Conservation (phyloP, 2,888 invertebrate genomes). For the Agriopis leucophaearia region DNA sequence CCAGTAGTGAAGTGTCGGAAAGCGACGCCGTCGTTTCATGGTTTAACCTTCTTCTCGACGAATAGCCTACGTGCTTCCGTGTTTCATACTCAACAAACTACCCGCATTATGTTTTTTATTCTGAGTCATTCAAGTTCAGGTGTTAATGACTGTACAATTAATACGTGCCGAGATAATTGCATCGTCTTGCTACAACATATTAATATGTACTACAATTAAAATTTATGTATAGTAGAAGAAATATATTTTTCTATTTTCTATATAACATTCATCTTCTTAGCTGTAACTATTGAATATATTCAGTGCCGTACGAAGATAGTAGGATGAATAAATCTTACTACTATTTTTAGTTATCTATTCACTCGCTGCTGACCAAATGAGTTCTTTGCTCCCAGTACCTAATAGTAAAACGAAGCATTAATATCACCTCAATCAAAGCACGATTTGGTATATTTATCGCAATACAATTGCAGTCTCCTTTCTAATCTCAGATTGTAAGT, state of each 20-base stretch:
- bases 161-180: slow-evolving; percentile 34
- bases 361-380: slow-evolving; percentile 15
- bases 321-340: neutral
- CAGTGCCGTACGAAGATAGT: neutral
- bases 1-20: slow-evolving; percentile 57
- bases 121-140: slow-evolving; percentile 37
- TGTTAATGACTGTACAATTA: slow-evolving; percentile 36
- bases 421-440: slow-evolving; percentile 58
- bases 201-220: slow-evolving; percentile 19
- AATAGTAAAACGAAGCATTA: slow-evolving; percentile 41
- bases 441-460: slow-evolving; percentile 64
- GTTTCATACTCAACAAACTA: slow-evolving; percentile 54
- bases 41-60: slow-evolving; percentile 63
- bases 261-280: neutral
- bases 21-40: slow-evolving; percentile 55
- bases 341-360: slow-evolving; percentile 2
- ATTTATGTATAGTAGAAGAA: neutral
- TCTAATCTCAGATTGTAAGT: slow-evolving; percentile 80
- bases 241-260: slow-evolving; percentile 6
- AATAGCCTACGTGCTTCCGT: slow-evolving; percentile 59
- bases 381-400: slow-evolving; percentile 27
- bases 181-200: slow-evolving; percentile 21
- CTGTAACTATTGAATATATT: neutral
- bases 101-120: slow-evolving; percentile 31
- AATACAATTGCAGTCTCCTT: slow-evolving; percentile 81